Conservation (phyloP, 2,797 vertebrate genomes). For the Micrastur ruficollis region DNA sequence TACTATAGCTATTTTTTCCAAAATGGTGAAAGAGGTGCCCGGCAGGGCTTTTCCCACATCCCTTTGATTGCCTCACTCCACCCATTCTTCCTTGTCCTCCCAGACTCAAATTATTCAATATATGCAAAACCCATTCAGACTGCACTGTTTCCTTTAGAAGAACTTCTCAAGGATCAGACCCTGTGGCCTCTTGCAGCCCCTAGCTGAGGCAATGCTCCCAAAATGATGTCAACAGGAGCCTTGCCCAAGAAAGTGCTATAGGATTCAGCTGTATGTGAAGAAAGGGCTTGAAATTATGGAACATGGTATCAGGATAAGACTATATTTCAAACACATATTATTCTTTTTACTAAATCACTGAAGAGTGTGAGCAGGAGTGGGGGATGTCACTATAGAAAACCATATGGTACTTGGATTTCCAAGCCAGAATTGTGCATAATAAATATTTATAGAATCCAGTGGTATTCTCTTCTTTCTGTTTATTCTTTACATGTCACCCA, state of each 20-base stretch:
- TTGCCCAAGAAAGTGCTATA: not conserved
- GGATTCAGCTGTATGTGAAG: not conserved
- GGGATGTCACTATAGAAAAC: slow-evolving; percentile 4
- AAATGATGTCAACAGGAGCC: not conserved
- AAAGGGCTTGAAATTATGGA: not conserved
- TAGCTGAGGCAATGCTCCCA: not conserved
- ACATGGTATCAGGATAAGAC: not conserved
- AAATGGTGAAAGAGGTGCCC: not conserved
- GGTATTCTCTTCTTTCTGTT: slow-evolving; percentile 43
- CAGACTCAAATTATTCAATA: not conserved
- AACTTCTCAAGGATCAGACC: not conserved
- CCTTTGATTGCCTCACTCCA: not conserved
- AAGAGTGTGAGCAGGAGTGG: not conserved
- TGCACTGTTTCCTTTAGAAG: not conserved
- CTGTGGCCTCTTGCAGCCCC: not conserved
- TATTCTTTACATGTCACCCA: slow-evolving; percentile 23
- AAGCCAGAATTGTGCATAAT: not conserved
- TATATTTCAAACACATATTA: not conserved
- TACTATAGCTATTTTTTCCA: not conserved
- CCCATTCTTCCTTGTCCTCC: not conserved
- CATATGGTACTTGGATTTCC: slow-evolving; percentile 1
- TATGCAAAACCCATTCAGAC: not conserved
- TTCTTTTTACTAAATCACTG: not conserved
- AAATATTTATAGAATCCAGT: slow-evolving; percentile 37
- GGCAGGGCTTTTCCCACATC: accelerated